A percentile compares a stretch with the other conserved stretches of the same genome.
phyloP scores from a whole-genome alignment of 2,888 invertebrate genomes.

The Hipparchia semele region DNA sequence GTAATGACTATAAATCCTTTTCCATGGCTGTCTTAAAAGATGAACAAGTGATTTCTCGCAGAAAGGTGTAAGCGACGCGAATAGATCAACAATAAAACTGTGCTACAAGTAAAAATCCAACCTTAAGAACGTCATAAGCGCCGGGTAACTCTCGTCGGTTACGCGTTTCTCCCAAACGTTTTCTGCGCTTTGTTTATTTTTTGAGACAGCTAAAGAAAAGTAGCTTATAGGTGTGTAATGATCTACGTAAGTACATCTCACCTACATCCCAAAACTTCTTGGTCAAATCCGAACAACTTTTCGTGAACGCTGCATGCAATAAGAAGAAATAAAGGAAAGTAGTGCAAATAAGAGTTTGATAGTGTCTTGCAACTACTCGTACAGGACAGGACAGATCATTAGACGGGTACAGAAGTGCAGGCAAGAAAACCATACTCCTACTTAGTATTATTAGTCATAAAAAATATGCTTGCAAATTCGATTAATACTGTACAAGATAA shows the following conservation, averaged over 20 bases:
- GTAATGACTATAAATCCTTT: too few relatives aligned
- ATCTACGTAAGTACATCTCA: constrained; percentile 60
- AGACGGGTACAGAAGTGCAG: constrained; percentile 31
- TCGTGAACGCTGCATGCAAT: constrained; percentile 92
- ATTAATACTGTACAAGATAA: too few relatives aligned
- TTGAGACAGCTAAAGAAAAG: too few relatives aligned
- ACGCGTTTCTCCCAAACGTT: too few relatives aligned
- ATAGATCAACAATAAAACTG: too few relatives aligned
- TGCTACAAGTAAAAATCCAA: too few relatives aligned
- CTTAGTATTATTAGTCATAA: background rate
- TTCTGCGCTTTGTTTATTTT: too few relatives aligned
- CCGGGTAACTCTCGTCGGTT: too few relatives aligned
- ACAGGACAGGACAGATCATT: constrained; percentile 30
- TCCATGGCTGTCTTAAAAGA: too few relatives aligned
- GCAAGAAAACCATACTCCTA: constrained; percentile 6
- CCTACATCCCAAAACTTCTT: constrained; percentile 90
- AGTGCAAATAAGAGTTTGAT: constrained; percentile 67
- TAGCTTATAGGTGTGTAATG: background rate
- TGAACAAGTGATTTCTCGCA: too few relatives aligned
- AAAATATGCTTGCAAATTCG: background rate
- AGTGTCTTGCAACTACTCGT: constrained; percentile 49
- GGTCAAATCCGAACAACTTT: constrained; percentile 91
- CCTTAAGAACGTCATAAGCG: too few relatives aligned
- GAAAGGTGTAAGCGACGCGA: too few relatives aligned
- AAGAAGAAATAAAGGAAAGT: constrained; percentile 75